phyloP scores from a whole-genome alignment of 2,888 invertebrate genomes.

The Drosophila lacicola region DNA sequence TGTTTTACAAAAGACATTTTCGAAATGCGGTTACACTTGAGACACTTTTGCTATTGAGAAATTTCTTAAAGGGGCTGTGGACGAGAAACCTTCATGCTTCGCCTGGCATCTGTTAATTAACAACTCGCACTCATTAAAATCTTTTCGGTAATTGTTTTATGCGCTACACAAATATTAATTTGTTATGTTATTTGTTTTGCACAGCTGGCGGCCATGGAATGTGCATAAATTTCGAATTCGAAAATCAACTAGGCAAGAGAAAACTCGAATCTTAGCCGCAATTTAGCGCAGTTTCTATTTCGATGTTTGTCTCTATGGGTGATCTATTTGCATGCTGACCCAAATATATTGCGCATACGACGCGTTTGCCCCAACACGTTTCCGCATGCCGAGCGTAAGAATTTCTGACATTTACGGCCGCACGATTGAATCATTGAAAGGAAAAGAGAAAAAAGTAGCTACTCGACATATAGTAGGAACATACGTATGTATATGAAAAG shows the following conservation, averaged over 20 bases:
- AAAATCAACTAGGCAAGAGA: conserved; percentile 20
- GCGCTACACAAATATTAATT: conserved; percentile 45
- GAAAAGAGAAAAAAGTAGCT: not conserved
- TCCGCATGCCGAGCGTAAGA: conserved; percentile 58
- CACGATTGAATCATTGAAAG: conserved; percentile 41
- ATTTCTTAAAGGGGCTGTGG: conserved; percentile 12
- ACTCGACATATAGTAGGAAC: conserved; percentile 15
- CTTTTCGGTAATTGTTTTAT: conserved; percentile 43
- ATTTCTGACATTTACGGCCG: conserved; percentile 57
- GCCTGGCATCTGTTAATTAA: conserved; percentile 45
- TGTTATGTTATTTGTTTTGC: conserved; percentile 30
- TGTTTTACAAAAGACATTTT: conserved; percentile 27
- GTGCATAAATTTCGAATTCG: conserved; percentile 42
- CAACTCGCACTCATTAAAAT: conserved; percentile 29
- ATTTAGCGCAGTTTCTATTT: conserved; percentile 9
- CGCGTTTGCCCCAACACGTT: conserved; percentile 44
- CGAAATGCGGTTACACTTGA: conserved; percentile 49
- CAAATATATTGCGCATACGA: conserved; percentile 58
- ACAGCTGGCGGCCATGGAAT: conserved; percentile 47
- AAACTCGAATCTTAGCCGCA: conserved; percentile 25
- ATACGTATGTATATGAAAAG: conserved; percentile 14
- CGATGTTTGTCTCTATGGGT: conserved; percentile 38
- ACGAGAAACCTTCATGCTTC: conserved; percentile 36
- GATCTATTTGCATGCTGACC: conserved; percentile 63
- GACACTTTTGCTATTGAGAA: conserved; percentile 36